Percentiles rank a stretch among this genome's conserved stretches.
Conservation (phyloP, 2,888 invertebrate species). For the Seira musarum region DNA sequence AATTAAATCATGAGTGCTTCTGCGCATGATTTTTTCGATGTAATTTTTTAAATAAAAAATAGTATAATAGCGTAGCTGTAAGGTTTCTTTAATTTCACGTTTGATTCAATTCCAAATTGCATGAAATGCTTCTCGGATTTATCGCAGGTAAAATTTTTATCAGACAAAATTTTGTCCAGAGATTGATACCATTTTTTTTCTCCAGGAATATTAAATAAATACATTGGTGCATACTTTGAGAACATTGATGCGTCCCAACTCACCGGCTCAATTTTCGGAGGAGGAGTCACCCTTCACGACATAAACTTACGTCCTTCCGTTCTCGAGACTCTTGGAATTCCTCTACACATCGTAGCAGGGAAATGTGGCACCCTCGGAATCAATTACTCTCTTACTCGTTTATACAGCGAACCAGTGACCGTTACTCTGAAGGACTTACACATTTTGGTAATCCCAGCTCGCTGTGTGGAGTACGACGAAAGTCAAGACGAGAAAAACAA, state of each 20-base stretch:
- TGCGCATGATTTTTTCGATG: too few relatives aligned
- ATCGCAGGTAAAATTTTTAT: conserved; percentile 46
- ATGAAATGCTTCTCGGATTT: conserved; percentile 43
- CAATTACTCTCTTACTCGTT: conserved; percentile 98
- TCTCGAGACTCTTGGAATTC: conserved; percentile 89
- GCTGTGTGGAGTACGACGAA: conserved; percentile 85
- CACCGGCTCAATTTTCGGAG: conserved; percentile 97
- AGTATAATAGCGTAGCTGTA: too few relatives aligned
- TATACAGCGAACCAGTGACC: conserved; percentile 94
- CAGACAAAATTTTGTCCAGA: too few relatives aligned
- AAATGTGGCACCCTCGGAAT: conserved; percentile 91
- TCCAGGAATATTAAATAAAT: conserved; percentile 84
- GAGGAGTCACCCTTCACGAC: conserved; percentile 95
- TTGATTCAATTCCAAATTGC: too few relatives aligned
- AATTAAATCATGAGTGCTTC: too few relatives aligned
- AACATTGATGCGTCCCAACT: conserved; percentile 95
- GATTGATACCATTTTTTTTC: too few relatives aligned
- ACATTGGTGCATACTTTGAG: conserved; percentile 95
- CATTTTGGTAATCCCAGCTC: conserved; percentile 87
- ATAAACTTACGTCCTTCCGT: conserved; percentile 91
- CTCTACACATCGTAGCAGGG: conserved; percentile 92
- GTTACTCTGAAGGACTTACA: conserved; percentile 92
- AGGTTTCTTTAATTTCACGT: too few relatives aligned
- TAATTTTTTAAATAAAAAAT: too few relatives aligned
- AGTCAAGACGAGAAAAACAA: conserved; percentile 86